phyloP scores from a whole-genome alignment of 2,888 invertebrate genomes.

The Nomada goodeniana region DNA sequence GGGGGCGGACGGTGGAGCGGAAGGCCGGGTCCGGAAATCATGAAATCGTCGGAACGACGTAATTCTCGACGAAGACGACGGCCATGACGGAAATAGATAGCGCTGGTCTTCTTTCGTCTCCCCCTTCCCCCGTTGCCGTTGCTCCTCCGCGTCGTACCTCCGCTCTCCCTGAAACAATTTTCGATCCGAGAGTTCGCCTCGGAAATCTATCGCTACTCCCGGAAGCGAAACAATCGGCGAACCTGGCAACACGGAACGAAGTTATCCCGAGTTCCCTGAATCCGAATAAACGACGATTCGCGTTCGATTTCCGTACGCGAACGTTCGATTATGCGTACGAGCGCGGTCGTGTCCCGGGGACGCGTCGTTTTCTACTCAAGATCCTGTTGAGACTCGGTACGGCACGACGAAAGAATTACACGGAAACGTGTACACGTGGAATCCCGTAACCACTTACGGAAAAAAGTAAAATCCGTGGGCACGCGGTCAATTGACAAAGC shows the following conservation, averaged over 20 bases:
- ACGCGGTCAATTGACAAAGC: constrained; percentile 8
- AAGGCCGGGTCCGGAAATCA: constrained; percentile 56
- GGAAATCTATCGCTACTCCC: constrained; percentile 63
- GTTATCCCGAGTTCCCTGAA: constrained; percentile 58
- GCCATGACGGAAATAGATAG: constrained; percentile 51
- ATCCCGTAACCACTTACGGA: no score
- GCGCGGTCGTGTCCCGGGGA: background rate
- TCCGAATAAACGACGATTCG: constrained; percentile 62
- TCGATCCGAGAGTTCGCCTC: constrained; percentile 56
- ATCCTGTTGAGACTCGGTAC: no score
- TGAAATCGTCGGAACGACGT: constrained; percentile 57
- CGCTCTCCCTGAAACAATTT: constrained; percentile 46
- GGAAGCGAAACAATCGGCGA: constrained; percentile 54
- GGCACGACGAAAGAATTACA: background rate
- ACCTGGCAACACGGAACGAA: constrained; percentile 60
- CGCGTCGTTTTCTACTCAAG: background rate
- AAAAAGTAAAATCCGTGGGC: constrained; percentile 5
- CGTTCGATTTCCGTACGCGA: constrained; percentile 57
- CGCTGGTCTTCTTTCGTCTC: constrained; percentile 18
- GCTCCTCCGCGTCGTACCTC: background rate
- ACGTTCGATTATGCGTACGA: constrained; percentile 28
- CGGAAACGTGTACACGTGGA: background rate
- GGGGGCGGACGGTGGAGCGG: background rate
- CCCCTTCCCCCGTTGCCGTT: background rate
- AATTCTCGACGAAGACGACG: constrained; percentile 52